Conservation (phyloP, 2,797 vertebrate species). For the Smutsia temminckii region DNA sequence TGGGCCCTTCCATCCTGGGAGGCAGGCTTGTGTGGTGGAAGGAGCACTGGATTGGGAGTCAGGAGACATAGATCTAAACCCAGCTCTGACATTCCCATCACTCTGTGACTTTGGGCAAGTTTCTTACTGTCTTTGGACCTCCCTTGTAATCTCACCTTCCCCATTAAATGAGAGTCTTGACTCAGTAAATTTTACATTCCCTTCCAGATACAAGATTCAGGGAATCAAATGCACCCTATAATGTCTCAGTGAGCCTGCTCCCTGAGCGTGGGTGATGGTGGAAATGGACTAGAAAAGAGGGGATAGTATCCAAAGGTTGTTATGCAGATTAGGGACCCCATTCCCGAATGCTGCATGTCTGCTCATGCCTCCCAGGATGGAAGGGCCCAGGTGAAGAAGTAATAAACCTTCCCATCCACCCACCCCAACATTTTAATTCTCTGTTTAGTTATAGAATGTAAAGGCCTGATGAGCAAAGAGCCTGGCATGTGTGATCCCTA, state of each 20-base stretch:
- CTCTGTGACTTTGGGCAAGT: not conserved
- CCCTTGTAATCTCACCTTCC: not conserved
- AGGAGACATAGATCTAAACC: not conserved
- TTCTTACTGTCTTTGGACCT: not conserved
- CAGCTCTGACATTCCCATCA: not conserved
- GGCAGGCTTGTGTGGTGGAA: not conserved
- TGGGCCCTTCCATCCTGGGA: not conserved
- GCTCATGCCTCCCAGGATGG: too few species aligned
- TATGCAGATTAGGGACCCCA: not conserved
- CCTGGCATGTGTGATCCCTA: constrained; percentile 86
- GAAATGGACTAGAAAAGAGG: not conserved
- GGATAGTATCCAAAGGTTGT: not conserved
- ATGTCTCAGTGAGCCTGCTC: not conserved
- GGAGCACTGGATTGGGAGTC: not conserved
- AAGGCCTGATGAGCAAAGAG: constrained; percentile 84
- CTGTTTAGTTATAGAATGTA: constrained; percentile 91
- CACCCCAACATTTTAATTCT: constrained; percentile 40
- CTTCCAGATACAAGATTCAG: not conserved
- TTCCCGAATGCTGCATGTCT: too few species aligned
- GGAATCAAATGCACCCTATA: not conserved
- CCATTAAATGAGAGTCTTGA: not conserved
- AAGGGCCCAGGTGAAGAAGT: too few species aligned
- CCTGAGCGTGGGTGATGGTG: not conserved
- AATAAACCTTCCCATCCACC: not conserved
- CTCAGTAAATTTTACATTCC: not conserved